phyloP scores from a whole-genome alignment of 1,140 invertebrate species.

The Drosophila pallidifrons region DNA sequence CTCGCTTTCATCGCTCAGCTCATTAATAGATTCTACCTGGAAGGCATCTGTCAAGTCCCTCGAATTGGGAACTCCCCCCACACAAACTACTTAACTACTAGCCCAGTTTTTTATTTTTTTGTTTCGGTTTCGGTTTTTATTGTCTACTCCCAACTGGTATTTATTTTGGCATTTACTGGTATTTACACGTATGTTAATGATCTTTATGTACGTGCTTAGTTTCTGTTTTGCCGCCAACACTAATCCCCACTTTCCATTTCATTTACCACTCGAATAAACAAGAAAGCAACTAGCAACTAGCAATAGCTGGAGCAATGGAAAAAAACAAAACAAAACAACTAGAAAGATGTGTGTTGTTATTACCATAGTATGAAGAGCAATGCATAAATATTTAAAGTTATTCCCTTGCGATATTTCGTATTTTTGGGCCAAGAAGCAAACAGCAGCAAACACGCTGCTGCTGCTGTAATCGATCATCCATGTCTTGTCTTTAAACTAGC shows the following conservation, averaged over 20 bases:
- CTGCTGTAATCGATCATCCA: neutral
- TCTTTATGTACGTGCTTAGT: constrained; percentile 44
- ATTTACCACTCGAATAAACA: constrained; percentile 22
- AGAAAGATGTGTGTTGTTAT: constrained; percentile 3
- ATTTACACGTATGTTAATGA: constrained; percentile 42
- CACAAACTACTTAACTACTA: constrained; percentile 11
- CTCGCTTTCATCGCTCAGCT: constrained; percentile 67
- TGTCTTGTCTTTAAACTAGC: neutral
- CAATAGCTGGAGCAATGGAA: constrained; percentile 5
- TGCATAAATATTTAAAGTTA: constrained; percentile 3
- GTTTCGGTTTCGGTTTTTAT: neutral
- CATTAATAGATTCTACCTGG: constrained; percentile 59
- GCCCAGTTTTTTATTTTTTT: constrained; percentile 29
- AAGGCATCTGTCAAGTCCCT: constrained; percentile 33
- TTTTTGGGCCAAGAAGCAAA: constrained; percentile 1
- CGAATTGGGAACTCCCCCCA: constrained; percentile 17
- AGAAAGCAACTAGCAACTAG: constrained; percentile 1
- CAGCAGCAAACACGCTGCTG: no score
- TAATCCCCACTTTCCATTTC: constrained; percentile 56
- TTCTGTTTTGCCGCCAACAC: constrained; percentile 25
- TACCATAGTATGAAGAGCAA: neutral
- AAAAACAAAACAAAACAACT: neutral
- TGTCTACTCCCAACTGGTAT: constrained; percentile 18
- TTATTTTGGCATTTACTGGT: constrained; percentile 23
- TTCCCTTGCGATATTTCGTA: neutral